Base-by-base conservation (phyloP, 2,113 vertebrate genomes). In the Podiceps cristatus region DNA sequence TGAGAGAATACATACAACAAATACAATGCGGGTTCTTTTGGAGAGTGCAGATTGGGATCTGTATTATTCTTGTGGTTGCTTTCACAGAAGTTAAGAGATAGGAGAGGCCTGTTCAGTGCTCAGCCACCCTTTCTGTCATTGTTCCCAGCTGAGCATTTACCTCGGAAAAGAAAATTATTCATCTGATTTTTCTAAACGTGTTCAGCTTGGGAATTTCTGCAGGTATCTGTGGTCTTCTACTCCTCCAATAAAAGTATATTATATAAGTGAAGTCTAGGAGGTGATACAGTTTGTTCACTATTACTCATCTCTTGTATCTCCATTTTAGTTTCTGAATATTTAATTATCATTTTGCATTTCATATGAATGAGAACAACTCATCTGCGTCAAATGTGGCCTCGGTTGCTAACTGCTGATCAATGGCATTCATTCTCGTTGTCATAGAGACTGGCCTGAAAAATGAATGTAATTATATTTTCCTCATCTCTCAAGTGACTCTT, bases 401-500 rank as follows among this genome's bases (percentile, higher is more conserved):
- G 72, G 92, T 94, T 91, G 82, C 96, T 96, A 96, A 96, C 82
- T 93, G 96, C 96, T 97, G 96, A 96, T 97, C 96, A 96, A 93
- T 97, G 82, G 71, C 86, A 93, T 60, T 94, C 96, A 63, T 71
- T 91, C 80, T 67, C 1, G 73, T 98, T 78, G 97, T 94, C 97
- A 96, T 97, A 93, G 97, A 96, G 96, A 98, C 96, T 85, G 78
- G 63, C 72, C 93, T 91, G 90, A 91, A 93, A 90, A 96, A 89
- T 77, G 33, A 94, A 90, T 92, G 44, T 96, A 96, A 97, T 97
- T 98, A 85, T 91, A 88, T 96, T 93, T 98, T 97, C 90, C 66
- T 97, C 94, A 93, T 96, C 93, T 96, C 84, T 94, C 91, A 96
- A 93, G 93, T 96, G 93, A 95, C 86, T 97, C 89, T 95, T 89